Conservation (phyloP, 2,797 vertebrate species). For the Pseudocheirus occidentalis region DNA sequence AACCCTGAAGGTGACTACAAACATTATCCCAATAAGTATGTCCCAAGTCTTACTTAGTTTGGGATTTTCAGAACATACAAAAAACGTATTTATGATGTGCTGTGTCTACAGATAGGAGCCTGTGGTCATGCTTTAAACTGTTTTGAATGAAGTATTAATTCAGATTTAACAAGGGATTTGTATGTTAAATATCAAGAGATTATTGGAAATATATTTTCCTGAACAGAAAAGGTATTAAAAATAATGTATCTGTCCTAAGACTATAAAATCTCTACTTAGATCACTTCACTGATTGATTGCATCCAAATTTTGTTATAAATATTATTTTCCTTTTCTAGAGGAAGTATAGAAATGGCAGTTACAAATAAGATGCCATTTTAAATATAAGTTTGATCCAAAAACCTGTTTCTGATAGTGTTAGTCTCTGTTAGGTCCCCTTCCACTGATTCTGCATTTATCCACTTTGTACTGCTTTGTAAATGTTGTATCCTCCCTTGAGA, state of each 20-base stretch:
- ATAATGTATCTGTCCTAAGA: conserved; percentile 39
- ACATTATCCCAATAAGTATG: neutral
- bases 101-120: conserved; percentile 57
- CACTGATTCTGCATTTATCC: neutral
- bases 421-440: neutral
- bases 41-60: neutral
- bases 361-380: neutral
- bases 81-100: conserved; percentile 48
- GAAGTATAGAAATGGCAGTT: conserved; percentile 19
- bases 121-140: conserved; percentile 48
- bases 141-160: conserved; percentile 57
- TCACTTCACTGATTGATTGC: neutral
- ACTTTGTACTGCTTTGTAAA: neutral
- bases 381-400: neutral
- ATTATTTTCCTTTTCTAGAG: neutral
- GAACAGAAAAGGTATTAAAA: conserved; percentile 47
- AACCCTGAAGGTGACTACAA: neutral
- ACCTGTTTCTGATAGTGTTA: neutral
- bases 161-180: conserved; percentile 66
- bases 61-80: conserved; percentile 45
- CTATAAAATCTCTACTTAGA: neutral
- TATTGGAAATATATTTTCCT: conserved; percentile 17
- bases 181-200: conserved; percentile 41
- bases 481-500: neutral
- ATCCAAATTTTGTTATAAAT: neutral